Base-by-base conservation (phyloP, 2,888 invertebrate species). In the Drosophila pseudotalamancana region DNA sequence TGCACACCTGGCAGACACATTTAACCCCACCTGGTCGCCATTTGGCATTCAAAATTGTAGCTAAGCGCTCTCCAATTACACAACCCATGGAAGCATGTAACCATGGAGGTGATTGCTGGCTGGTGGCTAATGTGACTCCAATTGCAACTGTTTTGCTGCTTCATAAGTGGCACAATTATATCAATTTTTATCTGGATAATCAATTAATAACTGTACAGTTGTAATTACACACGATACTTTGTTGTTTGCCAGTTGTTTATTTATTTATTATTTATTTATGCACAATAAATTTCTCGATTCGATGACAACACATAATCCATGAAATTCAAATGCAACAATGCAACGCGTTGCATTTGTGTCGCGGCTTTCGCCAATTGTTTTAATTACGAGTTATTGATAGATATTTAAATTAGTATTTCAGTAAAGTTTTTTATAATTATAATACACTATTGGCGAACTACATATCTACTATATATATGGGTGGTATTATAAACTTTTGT, bases 151-250 rank as follows among this genome's bases (percentile, higher is more conserved):
- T 57, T 54, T 54, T 35, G 57, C 45, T 56, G 65, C 75, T 74
- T 88, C 72, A 77, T 88, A 87, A 88, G 72, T 88, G 85, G 66
- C 65, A 78, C 76, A 77, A 56, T 87, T 85, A 81, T 62, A 55
- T 40, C 53, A 37, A 56, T 40, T 75, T 83, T 74, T 55, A 77
- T 69, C 29, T 45, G 35, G 39, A 57, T 69, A 68, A 76, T 67
- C 69, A 80, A 81, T 81, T 73, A 87, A 80, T 84, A 81, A 77
- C 74, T 81, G 62, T 51, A 62, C 46, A 55, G 64, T 72, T 87
- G 76, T 88, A 83, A 79, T 72, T 71, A 80, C 73, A 59, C 31
- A 75, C 75, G 43, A 61, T 69, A 57, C 32, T 55, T 29, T 16
- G 40, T 40, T 27, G 25, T 53, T 40, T 56, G 57, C 3, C 46